Evolutionary conservation across 2,888 invertebrate genomes (phyloP), one percentile per base, ranked within the genome.

Genomic region (Euproctis similis): DNA sequence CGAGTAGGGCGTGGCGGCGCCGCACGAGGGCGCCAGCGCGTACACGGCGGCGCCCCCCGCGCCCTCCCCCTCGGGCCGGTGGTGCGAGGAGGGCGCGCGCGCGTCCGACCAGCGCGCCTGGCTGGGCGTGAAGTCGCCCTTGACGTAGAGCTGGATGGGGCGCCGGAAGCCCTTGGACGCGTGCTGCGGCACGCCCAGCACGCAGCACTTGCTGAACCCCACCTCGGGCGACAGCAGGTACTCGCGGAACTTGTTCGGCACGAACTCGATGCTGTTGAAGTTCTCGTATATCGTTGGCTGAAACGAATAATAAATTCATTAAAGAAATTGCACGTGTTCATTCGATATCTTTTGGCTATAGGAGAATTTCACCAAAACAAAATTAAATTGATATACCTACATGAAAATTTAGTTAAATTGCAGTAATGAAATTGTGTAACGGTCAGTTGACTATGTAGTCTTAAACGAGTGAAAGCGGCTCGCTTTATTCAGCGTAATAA

Each of bases 161-260:
- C 95, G 86, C 46, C 93, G 90, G 73, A 96, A 96, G 11, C 97
- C 97, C 81, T 94, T 95, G 43, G 93, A 91, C 36, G 91, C 89
- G 69, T 96, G 94, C 53, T 90, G 87, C 3, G 95, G 92, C 1
- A 89, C 90, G 13, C 93, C 95, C 22, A 97, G 80, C 2, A 93
- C 90, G 61, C 94, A 94, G 62, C 94, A 94, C 62, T 94, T 94
- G 59, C 91, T 91, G 78, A 97, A 98, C 3, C 97, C 97, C 23
- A 98, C 94, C 62, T 96, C 96, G 0, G 92, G 87, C 11, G 93
- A 93, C 2, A 98, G 86, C 18, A 99, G 87, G 75, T 93, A 98
- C 59, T 97, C 95, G 27, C 94, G 92, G 71, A 98, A 99, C 61
- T 94, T 92, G 52, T 95, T 92, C 4, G 99, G 99, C 52, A 91